A percentile compares a stretch with the other conserved stretches of the same genome.
phyloP scores from a whole-genome alignment of 2,888 invertebrate genomes.

The Nomada lathburiana region DNA sequence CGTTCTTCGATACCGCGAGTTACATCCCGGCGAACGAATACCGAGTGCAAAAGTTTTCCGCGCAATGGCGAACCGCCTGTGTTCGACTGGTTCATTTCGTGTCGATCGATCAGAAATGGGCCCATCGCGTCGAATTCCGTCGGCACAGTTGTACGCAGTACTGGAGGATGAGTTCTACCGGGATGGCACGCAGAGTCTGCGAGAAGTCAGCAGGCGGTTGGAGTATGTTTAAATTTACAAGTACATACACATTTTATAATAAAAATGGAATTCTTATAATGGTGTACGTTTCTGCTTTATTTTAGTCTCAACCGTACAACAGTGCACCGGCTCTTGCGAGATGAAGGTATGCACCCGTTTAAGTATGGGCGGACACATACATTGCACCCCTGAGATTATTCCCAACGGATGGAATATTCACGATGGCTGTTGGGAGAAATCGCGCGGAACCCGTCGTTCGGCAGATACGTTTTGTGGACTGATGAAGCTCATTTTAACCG shows the following conservation, averaged over 20 bases:
- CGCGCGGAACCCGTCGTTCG: no score
- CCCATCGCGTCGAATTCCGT: not conserved
- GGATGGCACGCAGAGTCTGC: no score
- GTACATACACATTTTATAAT: not conserved
- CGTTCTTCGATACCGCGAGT: not conserved
- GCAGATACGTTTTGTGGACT: no score
- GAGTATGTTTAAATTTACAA: no score
- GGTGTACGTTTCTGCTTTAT: not conserved
- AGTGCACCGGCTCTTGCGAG: not conserved
- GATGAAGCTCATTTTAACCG: no score
- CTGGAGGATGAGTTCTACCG: not conserved
- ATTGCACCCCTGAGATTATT: no score
- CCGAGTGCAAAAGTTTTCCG: not conserved
- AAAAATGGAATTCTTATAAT: not conserved
- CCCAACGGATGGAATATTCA: no score
- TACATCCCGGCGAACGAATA: not conserved
- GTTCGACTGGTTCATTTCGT: not conserved
- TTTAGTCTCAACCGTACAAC: not conserved
- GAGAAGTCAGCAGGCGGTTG: no score
- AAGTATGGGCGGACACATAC: not conserved
- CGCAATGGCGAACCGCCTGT: not conserved
- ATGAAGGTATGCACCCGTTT: not conserved
- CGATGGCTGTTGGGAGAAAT: no score
- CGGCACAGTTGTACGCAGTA: not conserved
- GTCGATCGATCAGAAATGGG: not conserved